Evolutionary conservation across 2,888 invertebrate species (phyloP).

Genomic region (Metellina segmentata): DNA sequence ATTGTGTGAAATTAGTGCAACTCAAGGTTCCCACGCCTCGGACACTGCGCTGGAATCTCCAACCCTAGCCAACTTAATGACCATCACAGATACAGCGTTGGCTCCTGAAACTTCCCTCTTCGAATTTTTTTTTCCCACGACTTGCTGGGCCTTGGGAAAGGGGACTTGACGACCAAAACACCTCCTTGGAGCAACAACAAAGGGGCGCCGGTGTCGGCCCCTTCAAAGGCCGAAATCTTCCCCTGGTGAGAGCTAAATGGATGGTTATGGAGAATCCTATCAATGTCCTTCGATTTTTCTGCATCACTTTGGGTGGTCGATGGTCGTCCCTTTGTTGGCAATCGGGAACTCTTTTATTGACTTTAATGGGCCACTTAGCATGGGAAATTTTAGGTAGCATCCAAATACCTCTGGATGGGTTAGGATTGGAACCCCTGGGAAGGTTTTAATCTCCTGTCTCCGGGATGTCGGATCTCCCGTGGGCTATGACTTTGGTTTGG

Average conservation of each 20-base stretch:
- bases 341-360: conserved; percentile 23
- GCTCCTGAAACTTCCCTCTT: background rate
- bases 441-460: conserved; percentile 15
- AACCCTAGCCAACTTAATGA: conserved; percentile 5
- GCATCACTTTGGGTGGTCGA: conserved; percentile 43
- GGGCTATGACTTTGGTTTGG: conserved; percentile 1
- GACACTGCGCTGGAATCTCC: conserved; percentile 2
- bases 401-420: background rate
- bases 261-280: conserved; percentile 1
- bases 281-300: background rate
- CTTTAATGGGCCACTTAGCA: conserved; percentile 39
- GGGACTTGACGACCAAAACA: background rate
- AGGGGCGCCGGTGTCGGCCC: conserved; percentile 31
- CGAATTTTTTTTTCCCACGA: conserved; percentile 48
- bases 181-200: conserved; percentile 34
- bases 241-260: conserved; percentile 32
- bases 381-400: background rate
- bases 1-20: background rate
- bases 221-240: conserved; percentile 31
- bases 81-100: background rate
- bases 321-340: background rate
- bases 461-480: conserved; percentile 1
- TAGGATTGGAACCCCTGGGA: background rate
- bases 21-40: conserved; percentile 4
- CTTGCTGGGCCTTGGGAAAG: background rate